Evolutionary conservation across 1,140 invertebrate genomes (phyloP), one percentile per base, ranked within the genome.

Genomic region (Drosophila murphyi): DNA sequence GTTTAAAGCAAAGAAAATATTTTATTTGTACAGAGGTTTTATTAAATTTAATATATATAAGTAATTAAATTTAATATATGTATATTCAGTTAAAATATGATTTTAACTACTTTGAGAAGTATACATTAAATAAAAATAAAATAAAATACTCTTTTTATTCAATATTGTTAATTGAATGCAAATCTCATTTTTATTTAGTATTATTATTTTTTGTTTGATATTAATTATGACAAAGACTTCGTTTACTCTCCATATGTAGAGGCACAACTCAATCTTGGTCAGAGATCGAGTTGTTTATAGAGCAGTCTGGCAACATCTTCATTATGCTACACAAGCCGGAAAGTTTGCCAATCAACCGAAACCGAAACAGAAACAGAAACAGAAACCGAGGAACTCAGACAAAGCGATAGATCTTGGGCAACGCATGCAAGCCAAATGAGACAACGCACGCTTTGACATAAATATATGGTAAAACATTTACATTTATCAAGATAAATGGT

Each of bases 401-500:
- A 20, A 20, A 20, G 37, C 51, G 62, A 81, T 86, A 76, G 76
- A 82, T 86, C 78, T 81, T 59, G 61, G 57, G 29, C 43, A 71
- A 74, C 73, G 85, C 80, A 80, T 88, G 85, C 83, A 77, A 80
- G 76, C 70, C 83, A 88, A 87, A 82, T 79, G 72, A 82, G 83
- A 82, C 79, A 78, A 87, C 72, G 75, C 79, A 72, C 72, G 69
- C 47, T 60, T 74, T 88, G 83, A 88, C 85, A 87, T 76, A 87
- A 88, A 87, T 87, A 83, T 80, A 88, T 83, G 80, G 83, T 83
- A 83, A 83, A 88, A 89, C 80, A 88, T 88, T 88, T 88, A 89
- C 83, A 88, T 88, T 89, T 88, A 88, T 83, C 85, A 89, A 88
- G 83, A 88, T 88, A 89, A 88, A 88, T 88, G 83, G 83, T 88